These are phyloP conservation scores for Hanleya hanleyi DNA, from an alignment of 2,888 invertebrate species.

Conservation along the genomic window DNA sequence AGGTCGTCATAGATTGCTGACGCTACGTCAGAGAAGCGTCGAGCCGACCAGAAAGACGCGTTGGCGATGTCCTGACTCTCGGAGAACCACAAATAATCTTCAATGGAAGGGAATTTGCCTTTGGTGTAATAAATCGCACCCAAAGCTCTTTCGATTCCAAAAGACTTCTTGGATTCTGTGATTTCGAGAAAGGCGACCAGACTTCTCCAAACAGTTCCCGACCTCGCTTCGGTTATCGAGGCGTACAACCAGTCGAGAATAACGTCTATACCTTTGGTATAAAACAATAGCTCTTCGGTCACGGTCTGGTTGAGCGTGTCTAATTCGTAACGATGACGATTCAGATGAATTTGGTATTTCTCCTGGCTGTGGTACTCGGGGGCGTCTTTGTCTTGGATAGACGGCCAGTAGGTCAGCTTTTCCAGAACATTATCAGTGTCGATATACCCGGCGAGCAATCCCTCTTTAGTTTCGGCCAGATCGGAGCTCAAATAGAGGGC, in stretches of 20 bases:
- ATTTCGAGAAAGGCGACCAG: slow-evolving; percentile 64
- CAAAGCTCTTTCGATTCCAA: slow-evolving; percentile 60
- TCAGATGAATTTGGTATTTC: slow-evolving; percentile 50
- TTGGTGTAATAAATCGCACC: slow-evolving; percentile 60
- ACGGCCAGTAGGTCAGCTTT: slow-evolving; percentile 52
- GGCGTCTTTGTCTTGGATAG: slow-evolving; percentile 41
- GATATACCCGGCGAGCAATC: slow-evolving; percentile 53
- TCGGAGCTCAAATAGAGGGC: slow-evolving; percentile 61
- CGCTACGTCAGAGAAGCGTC: slow-evolving; percentile 55
- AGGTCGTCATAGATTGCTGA: slow-evolving; percentile 49
- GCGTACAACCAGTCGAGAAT: slow-evolving; percentile 64
- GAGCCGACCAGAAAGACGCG: slow-evolving; percentile 56
- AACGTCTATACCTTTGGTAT: slow-evolving; percentile 57
- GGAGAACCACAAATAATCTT: slow-evolving; percentile 58
- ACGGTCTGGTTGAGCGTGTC: slow-evolving; percentile 40
- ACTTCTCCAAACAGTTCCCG: slow-evolving; percentile 58
- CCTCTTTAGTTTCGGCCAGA: slow-evolving; percentile 56
- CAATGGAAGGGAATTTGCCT: slow-evolving; percentile 53
- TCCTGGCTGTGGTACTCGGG: slow-evolving; percentile 51
- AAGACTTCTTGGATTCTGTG: slow-evolving; percentile 58
- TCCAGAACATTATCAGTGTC: slow-evolving; percentile 56
- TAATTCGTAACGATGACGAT: slow-evolving; percentile 47
- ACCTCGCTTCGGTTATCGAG: slow-evolving; percentile 72
- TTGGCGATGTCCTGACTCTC: slow-evolving; percentile 59
- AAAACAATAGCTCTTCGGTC: slow-evolving; percentile 58